These are phyloP conservation scores for Caenorhabditis tropicalis DNA, from an alignment of 1,140 invertebrate species.

Conservation along the genomic window DNA sequence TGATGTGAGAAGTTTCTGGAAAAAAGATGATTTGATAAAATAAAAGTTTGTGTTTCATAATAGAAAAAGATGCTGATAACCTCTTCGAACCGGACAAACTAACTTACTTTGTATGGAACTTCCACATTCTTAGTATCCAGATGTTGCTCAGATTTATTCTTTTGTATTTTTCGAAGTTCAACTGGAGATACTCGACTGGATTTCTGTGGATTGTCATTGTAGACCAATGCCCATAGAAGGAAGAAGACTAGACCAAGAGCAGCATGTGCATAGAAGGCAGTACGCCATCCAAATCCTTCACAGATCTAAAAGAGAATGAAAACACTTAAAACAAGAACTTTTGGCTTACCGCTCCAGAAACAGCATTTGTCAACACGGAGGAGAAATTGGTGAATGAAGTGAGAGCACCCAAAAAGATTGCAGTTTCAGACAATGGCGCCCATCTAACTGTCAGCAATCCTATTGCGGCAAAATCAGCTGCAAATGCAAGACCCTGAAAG, in stretches of 20 bases:
- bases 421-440: constrained; percentile 44
- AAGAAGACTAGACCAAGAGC: constrained; percentile 26
- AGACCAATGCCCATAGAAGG: constrained; percentile 42
- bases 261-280: constrained; percentile 36
- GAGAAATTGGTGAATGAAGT: constrained; percentile 47
- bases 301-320: not conserved
- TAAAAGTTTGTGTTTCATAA: not conserved
- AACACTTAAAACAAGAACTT: too few relatives aligned
- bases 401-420: constrained; percentile 29
- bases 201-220: constrained; percentile 38
- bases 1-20: constrained; percentile 41
- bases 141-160: constrained; percentile 43
- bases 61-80: too few relatives aligned
- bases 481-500: constrained; percentile 42
- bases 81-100: too few relatives aligned
- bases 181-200: not conserved
- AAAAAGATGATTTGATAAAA: not conserved
- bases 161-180: constrained; percentile 28
- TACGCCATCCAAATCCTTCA: constrained; percentile 42
- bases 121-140: constrained; percentile 30
- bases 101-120: constrained; percentile 37
- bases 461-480: constrained; percentile 47
- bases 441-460: constrained; percentile 45
- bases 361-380: constrained; percentile 33
- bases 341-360: constrained; percentile 39